A percentile compares a stretch with the other conserved stretches of the same genome.
These are phyloP conservation scores for Adelphocoris suturalis DNA, from an alignment of 2,888 invertebrate species.

Conservation along the genomic window DNA sequence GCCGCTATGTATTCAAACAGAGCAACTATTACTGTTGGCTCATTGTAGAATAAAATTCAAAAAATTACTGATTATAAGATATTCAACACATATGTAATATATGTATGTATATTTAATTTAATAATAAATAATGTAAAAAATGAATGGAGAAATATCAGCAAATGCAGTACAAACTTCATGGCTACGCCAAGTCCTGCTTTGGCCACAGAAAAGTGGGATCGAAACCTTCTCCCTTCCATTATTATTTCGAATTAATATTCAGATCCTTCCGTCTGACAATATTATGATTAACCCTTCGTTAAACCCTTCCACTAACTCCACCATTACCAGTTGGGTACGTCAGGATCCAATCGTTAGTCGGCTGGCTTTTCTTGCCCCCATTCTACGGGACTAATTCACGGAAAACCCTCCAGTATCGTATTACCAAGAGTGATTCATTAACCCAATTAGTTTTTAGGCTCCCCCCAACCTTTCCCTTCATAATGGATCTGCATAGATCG, in stretches of 20 bases:
- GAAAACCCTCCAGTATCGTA: conserved; percentile 11
- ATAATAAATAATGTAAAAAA: too few species aligned
- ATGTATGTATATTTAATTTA: too few species aligned
- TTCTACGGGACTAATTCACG: neutral
- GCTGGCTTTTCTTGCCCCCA: conserved; percentile 17
- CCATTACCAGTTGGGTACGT: neutral
- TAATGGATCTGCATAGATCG: conserved; percentile 18
- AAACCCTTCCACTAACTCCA: neutral
- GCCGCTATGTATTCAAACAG: too few species aligned
- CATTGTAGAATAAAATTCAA: too few species aligned
- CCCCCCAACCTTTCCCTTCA: neutral
- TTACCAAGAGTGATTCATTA: conserved; percentile 19
- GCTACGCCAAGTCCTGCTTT: too few species aligned
- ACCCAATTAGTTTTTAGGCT: conserved; percentile 24
- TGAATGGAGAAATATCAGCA: too few species aligned
- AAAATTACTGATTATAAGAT: too few species aligned
- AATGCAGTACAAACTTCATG: too few species aligned
- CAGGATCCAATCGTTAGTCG: neutral
- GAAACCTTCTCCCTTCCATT: neutral
- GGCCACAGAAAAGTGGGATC: too few species aligned
- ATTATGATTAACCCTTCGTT: conserved; percentile 32
- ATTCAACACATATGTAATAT: too few species aligned
- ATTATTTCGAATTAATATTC: conserved; percentile 36
- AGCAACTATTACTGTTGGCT: too few species aligned
- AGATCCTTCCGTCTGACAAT: conserved; percentile 9